Conservation (phyloP, 2,797 vertebrate species). For the Myotis daubentonii region DNA sequence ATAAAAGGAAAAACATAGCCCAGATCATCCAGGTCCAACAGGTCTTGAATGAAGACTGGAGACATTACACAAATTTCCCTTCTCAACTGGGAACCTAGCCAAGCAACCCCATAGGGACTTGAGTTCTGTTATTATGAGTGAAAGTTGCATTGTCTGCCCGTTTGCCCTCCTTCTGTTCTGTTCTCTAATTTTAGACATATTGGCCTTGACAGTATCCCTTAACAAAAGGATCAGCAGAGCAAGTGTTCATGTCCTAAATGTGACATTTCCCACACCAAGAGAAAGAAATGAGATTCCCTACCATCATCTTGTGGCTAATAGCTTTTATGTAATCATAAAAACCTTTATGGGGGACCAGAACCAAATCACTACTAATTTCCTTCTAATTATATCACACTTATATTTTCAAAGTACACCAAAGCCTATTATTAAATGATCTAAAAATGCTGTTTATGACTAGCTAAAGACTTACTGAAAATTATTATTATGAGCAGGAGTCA, state of each 20-base stretch:
- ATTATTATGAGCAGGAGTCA: neutral
- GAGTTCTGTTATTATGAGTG: slow-evolving; percentile 52
- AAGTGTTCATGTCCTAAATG: neutral
- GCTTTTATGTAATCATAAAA: slow-evolving; percentile 42
- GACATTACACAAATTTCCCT: neutral
- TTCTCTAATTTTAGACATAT: slow-evolving; percentile 67
- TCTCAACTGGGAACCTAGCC: slow-evolving; percentile 29
- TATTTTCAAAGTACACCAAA: slow-evolving; percentile 18
- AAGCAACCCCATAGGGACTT: slow-evolving; percentile 35
- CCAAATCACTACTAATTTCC: neutral
- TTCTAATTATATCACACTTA: slow-evolving; percentile 10
- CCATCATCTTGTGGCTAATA: slow-evolving; percentile 11
- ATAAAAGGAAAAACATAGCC: neutral
- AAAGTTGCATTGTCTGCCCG: slow-evolving; percentile 60
- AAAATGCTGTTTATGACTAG: neutral
- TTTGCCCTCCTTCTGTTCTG: slow-evolving; percentile 58
- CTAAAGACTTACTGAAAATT: neutral
- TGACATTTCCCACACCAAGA: slow-evolving; percentile 32
- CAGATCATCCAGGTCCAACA: neutral
- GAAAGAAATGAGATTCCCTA: neutral
- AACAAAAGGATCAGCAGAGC: slow-evolving; percentile 55
- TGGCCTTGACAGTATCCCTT: slow-evolving; percentile 37
- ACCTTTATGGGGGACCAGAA: neutral
- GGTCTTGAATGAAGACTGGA: slow-evolving; percentile 15
- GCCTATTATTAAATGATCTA: neutral